Evolutionary conservation across 1,140 invertebrate genomes (phyloP), one percentile per base, ranked within the genome.

Genomic region (Ostrea denselamellosa): DNA sequence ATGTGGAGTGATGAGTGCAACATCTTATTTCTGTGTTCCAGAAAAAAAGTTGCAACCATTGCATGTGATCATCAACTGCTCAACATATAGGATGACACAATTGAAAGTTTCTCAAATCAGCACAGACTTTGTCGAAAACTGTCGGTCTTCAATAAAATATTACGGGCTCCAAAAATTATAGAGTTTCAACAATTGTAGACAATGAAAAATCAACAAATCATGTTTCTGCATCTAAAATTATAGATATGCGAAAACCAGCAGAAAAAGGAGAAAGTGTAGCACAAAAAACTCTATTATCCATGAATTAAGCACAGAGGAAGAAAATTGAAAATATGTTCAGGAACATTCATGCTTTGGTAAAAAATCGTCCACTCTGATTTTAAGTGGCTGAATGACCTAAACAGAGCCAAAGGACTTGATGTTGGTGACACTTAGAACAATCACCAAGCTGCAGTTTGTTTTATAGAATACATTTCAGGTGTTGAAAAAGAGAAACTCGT

Each of bases 361-460:
- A 83, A 83, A 83, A 83, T 53, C 34, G 12, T 44, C 34, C 81
- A 44, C 8, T 83, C 81, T 34, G 81, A 83, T 25, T 83, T 83
- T 25, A 83, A 17, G 34, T 83, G 81, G 81, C 22, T 83, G 25
- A 52, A 83, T n/a, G 52, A 83, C 3, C 34, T 52, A n/a, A 34
- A 83, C 51, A 51, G 4, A 5, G 81, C 19, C 34, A 83, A 83
- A 14, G 81, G 81, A 0, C 19, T 83, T 19, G 34, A 83, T 51
- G 34, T 19, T 19, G 12, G 34, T 12, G 52, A 53, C 52, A 83
- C 81, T 19, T 83, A 83, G 7, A 83, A 83, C n/a, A 83, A 52
- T 53, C 28, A 53, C 34, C 81, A 83, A 25, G 65, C 65, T 22
- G 65, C 65, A 25, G 22, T n/a, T 22, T 25, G 19, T 62, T 62